Base-by-base conservation (phyloP, 1,140 invertebrate genomes). In the Drosophila fuyamai region DNA sequence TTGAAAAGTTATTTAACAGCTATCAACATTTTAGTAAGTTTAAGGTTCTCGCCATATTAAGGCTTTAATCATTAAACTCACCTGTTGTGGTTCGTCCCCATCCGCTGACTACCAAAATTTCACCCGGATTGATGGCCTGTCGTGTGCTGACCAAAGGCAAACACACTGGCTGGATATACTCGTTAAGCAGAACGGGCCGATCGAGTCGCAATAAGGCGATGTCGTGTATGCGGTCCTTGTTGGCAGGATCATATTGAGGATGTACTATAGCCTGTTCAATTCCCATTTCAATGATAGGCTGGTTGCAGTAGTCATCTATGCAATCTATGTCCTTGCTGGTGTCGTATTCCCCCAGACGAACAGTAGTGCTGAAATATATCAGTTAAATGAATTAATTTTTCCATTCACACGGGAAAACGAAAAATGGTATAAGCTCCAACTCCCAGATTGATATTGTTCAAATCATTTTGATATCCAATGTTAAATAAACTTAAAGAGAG, bases 161-260 rank as follows among this genome's bases (percentile, higher is more conserved):
- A 81, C 97, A 97, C 36, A 97, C 95, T 0, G 97, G 97, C 60
- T 95, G 94, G 38, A 97, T 96, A 16, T 94, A 94, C 38, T 95
- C 94, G 4, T 95, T 95, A 4, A 97, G 94, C 0, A 94, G 94
- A 0, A 97, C 95, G n/a, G 96, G 95, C 70, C 63, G 71, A 77
- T 95, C 96, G 0, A 98, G 93, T 13, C 96, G 93, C 38, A 98
- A 85, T 16, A 98, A 77, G 0, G 96, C 96, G 54, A 97, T 96
- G 79, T 98, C 97, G 89, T 97, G 61, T 54, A 79, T 55, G 40
- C 79, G 73, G 57, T 91, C 36, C 9, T 18, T 59, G 36, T 66
- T 81, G 6, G 38, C 36, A 0, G 76, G 44, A 66, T 84, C 70
- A 51, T 93, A 93, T 7, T 91, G 38, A 1, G 92, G 90, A 81